Percentiles rank a stretch among this genome's conserved stretches.
phyloP scores from a whole-genome alignment of 2,888 invertebrate genomes.

The Leptogaster cylindrica region DNA sequence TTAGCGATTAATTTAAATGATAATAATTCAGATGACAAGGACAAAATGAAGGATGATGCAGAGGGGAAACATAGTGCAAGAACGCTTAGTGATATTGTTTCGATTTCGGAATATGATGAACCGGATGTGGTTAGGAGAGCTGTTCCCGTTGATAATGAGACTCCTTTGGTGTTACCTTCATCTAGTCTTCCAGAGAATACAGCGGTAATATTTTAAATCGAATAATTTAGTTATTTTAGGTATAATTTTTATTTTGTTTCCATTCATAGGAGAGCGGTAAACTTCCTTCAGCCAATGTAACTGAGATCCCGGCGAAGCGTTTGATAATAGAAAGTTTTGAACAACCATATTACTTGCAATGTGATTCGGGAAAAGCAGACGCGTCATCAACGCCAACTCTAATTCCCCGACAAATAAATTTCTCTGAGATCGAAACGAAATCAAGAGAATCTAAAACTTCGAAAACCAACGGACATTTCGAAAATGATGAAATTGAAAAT shows the following conservation, averaged over 20 bases:
- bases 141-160: constrained; percentile 50
- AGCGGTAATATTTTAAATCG: constrained; percentile 51
- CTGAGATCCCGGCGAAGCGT: constrained; percentile 55
- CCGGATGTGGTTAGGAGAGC: constrained; percentile 68
- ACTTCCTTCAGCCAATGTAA: constrained; percentile 56
- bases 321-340: constrained; percentile 57
- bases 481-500: constrained; percentile 64
- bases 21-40: constrained; percentile 42
- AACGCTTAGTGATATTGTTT: constrained; percentile 75
- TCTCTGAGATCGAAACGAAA: constrained; percentile 63
- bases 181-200: constrained; percentile 52
- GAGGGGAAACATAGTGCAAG: constrained; percentile 71
- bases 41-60: constrained; percentile 59
- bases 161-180: constrained; percentile 53
- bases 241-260: constrained; percentile 19
- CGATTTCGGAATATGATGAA: constrained; percentile 76
- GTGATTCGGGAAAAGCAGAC: neutral
- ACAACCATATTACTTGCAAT: constrained; percentile 60
- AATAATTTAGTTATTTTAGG: neutral
- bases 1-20: constrained; percentile 66
- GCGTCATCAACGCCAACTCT: constrained; percentile 32
- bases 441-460: constrained; percentile 60
- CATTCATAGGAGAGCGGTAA: constrained; percentile 59
- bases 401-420: constrained; percentile 60
- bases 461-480: constrained; percentile 54